Percentiles rank a stretch among this genome's conserved stretches.
Conservation (phyloP, 2,888 invertebrate species). For the Alcis repandata region DNA sequence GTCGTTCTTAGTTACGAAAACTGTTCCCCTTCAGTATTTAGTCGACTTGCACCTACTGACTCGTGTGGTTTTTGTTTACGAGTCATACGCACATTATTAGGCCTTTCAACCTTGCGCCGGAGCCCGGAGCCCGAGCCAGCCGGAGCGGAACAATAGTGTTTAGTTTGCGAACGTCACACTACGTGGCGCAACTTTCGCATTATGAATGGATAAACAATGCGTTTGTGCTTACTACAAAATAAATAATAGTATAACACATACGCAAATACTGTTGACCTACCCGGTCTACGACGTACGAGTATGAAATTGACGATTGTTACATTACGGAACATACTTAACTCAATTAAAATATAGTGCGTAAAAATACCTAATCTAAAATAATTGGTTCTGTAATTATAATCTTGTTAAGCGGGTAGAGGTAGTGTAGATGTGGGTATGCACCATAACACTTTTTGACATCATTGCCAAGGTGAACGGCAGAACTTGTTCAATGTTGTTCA, state of each 20-base stretch:
- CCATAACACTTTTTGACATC: background rate
- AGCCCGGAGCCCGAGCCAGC: slow-evolving; percentile 1
- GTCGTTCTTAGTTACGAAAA: slow-evolving; percentile 6
- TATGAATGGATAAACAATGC: no score
- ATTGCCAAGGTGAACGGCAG: slow-evolving; percentile 16
- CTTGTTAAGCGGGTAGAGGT: background rate
- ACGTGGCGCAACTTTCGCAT: background rate
- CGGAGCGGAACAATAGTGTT: background rate
- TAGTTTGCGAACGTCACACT: slow-evolving; percentile 1
- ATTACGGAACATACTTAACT: no score
- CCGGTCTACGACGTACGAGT: no score
- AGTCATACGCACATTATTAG: slow-evolving; percentile 15
- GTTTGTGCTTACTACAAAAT: background rate
- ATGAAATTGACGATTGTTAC: no score
- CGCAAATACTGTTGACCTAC: background rate
- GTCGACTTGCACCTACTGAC: background rate
- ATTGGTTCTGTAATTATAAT: background rate
- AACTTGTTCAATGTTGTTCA: slow-evolving; percentile 39
- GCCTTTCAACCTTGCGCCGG: slow-evolving; percentile 20
- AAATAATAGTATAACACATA: background rate
- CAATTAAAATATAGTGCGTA: no score
- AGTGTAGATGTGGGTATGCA: background rate
- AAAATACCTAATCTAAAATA: no score
- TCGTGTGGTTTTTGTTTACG: background rate
- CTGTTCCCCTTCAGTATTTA: background rate